Conservation (phyloP, 2,797 vertebrate genomes). For the Orestias chungarensis region DNA sequence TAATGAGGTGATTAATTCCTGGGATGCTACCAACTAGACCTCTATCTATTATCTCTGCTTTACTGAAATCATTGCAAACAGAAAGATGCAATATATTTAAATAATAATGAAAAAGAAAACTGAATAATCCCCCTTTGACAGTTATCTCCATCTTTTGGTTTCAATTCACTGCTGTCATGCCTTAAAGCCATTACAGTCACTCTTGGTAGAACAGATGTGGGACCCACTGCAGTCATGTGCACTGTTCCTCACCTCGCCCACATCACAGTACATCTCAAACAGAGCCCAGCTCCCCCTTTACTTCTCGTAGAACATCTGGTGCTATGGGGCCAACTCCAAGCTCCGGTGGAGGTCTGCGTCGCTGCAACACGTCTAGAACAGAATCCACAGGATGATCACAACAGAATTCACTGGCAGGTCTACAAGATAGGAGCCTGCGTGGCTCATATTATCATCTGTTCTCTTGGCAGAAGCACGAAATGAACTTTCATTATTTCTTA, state of each 20-base stretch:
- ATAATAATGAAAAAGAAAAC: constrained; percentile 38
- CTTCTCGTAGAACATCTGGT: constrained; percentile 74
- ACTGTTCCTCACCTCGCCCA: constrained; percentile 59
- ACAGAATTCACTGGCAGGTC: constrained; percentile 43
- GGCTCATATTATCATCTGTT: constrained; percentile 58
- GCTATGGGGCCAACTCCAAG: constrained; percentile 56
- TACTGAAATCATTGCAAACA: constrained; percentile 40
- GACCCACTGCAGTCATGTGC: constrained; percentile 43
- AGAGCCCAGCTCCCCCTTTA: constrained; percentile 47
- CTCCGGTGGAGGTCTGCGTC: constrained; percentile 67
- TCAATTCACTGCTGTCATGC: constrained; percentile 61
- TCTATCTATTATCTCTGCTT: constrained; percentile 41
- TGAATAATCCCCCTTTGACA: constrained; percentile 47
- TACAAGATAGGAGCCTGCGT: constrained; percentile 10
- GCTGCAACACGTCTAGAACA: constrained; percentile 52
- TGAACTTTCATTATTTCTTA: constrained; percentile 29
- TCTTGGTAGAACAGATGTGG: constrained; percentile 57
- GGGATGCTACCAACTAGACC: constrained; percentile 36
- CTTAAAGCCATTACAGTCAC: constrained; percentile 47
- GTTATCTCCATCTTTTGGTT: constrained; percentile 57
- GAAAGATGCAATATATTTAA: constrained; percentile 53
- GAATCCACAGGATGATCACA: constrained; percentile 46
- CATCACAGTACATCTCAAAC: constrained; percentile 69
- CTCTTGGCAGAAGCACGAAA: constrained; percentile 34
- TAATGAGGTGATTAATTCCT: constrained; percentile 49